Conservation (phyloP, 2,113 vertebrate species). For the Oostethus manadensis region DNA sequence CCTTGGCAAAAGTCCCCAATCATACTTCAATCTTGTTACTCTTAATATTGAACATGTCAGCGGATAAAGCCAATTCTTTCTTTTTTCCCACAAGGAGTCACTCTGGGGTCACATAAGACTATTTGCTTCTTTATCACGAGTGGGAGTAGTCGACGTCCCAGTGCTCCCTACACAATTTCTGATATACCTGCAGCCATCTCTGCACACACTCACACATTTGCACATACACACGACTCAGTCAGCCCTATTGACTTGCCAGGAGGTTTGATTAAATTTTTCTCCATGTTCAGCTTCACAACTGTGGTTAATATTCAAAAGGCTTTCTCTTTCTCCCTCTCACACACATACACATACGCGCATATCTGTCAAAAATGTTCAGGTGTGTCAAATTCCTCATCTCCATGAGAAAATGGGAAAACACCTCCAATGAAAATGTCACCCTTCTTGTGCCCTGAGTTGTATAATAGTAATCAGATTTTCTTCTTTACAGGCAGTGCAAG, state of each 20-base stretch:
- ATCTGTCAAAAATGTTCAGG: constrained; percentile 30
- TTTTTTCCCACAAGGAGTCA: constrained; percentile 16
- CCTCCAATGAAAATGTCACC: constrained; percentile 28
- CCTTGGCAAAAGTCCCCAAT: constrained; percentile 25
- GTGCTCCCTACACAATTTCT: constrained; percentile 39
- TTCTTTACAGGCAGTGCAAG: constrained; percentile 8
- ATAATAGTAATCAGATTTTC: constrained; percentile 34
- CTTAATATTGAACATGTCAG: constrained; percentile 20
- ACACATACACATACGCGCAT: constrained; percentile 1
- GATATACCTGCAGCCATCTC: constrained; percentile 35
- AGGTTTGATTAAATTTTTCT: constrained; percentile 64
- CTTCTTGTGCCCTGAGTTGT: constrained; percentile 35
- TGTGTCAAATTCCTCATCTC: constrained; percentile 55
- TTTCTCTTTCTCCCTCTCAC: constrained; percentile 10
- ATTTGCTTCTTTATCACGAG: constrained; percentile 52
- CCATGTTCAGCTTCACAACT: constrained; percentile 52
- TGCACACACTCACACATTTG: constrained; percentile 10
- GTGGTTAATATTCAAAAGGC: constrained; percentile 47
- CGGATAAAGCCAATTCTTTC: constrained; percentile 25
- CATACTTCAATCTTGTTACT: constrained; percentile 35
- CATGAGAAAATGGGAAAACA: constrained; percentile 56
- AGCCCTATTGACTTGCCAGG: constrained; percentile 44
- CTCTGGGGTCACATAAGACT: constrained; percentile 34
- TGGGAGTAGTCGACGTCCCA: constrained; percentile 42
- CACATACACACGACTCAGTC: constrained; percentile 20